These are phyloP conservation scores for Drosophila ogumai DNA, from an alignment of 1,140 invertebrate genomes.

Conservation along the genomic window DNA sequence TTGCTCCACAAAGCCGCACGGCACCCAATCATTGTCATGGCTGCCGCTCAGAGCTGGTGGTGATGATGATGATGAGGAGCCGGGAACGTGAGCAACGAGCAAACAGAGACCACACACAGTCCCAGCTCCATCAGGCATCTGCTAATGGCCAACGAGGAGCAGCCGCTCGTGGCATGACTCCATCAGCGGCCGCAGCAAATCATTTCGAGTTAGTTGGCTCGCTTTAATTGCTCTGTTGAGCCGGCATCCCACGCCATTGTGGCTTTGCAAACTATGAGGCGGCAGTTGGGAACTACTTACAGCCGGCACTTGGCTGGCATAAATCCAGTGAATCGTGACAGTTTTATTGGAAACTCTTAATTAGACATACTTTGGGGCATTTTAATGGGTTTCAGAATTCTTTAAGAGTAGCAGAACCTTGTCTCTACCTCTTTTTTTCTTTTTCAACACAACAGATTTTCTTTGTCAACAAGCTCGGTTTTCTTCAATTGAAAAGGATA, in stretches of 20 bases:
- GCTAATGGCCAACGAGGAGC: constrained; percentile 53
- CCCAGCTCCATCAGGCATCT: constrained; percentile 18
- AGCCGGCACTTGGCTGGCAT: constrained; percentile 9
- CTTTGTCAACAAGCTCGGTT: background rate
- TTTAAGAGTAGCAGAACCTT: background rate
- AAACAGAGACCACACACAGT: constrained; percentile 62
- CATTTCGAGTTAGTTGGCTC: constrained; percentile 63
- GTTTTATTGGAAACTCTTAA: constrained; percentile 29
- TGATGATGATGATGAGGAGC: constrained; percentile 24
- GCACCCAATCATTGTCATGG: constrained; percentile 42
- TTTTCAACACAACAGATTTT: background rate
- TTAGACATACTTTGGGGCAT: constrained; percentile 12
- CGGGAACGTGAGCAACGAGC: constrained; percentile 17
- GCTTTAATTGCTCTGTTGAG: constrained; percentile 71
- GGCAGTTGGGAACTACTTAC: constrained; percentile 13
- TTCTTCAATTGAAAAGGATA: constrained; percentile 4
- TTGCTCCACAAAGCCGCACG: constrained; percentile 50
- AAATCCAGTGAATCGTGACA: constrained; percentile 39
- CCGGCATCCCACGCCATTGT: constrained; percentile 50
- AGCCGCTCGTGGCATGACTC: constrained; percentile 40
- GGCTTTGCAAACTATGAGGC: constrained; percentile 30
- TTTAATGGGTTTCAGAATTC: background rate
- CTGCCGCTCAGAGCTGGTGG: constrained; percentile 30
- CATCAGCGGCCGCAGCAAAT: constrained; percentile 51
- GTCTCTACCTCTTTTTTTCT: background rate